These are phyloP conservation scores for Bombus soroeensis DNA, from an alignment of 1,140 invertebrate genomes.

Conservation along the genomic window DNA sequence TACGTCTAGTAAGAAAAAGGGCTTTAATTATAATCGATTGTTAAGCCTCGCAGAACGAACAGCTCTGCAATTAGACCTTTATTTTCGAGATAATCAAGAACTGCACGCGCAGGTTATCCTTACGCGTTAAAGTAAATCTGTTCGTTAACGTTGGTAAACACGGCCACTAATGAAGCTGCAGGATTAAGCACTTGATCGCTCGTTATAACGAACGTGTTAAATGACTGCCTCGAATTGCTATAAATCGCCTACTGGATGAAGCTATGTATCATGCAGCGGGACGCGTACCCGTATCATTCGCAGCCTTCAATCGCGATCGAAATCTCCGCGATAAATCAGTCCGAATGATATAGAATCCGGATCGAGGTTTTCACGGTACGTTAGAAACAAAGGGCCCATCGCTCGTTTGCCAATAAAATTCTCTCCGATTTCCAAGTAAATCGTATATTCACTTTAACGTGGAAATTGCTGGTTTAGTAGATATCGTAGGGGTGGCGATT, in stretches of 20 bases:
- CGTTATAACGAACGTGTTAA: constrained; percentile 22
- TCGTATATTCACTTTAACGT: no score
- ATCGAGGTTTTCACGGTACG: no score
- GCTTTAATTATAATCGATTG: no score
- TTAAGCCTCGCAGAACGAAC: no score
- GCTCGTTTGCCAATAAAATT: no score
- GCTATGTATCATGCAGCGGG: constrained; percentile 26
- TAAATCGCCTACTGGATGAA: constrained; percentile 43
- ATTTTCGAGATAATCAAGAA: neutral
- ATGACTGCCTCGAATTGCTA: constrained; percentile 10
- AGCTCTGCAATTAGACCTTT: neutral
- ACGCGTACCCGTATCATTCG: constrained; percentile 20
- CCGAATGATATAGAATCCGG: constrained; percentile 7
- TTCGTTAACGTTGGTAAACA: neutral
- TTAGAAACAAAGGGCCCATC: no score
- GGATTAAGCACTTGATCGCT: constrained; percentile 7
- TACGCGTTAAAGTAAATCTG: no score
- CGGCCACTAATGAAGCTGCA: neutral
- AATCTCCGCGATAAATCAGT: neutral
- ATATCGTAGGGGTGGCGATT: neutral
- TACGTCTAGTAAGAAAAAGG: no score
- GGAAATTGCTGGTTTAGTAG: neutral
- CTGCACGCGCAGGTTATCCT: no score
- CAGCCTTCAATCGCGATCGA: constrained; percentile 23
- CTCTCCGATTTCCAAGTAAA: no score